Conservation (phyloP, 2,113 vertebrate species). For the Elanoides forficatus region DNA sequence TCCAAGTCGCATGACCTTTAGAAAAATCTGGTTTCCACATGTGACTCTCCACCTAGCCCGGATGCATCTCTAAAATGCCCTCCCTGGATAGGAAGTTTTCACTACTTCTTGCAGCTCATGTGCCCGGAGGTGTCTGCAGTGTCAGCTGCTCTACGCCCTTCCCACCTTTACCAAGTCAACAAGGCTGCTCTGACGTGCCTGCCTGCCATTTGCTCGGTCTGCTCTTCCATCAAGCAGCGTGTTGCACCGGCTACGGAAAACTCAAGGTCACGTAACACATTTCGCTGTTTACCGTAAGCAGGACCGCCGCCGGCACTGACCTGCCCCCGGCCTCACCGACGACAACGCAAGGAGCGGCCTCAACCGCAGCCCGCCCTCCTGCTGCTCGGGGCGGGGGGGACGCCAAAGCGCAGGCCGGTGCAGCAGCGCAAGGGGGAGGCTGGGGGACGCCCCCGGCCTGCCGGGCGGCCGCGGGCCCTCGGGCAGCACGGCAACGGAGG, state of each 20-base stretch:
- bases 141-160: fast-evolving
- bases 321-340: fast-evolving
- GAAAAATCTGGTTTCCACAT: background rate
- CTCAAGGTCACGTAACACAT: background rate
- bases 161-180: fast-evolving
- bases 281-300: fast-evolving
- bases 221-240: fast-evolving
- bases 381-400: too few relatives aligned
- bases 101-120: fast-evolving
- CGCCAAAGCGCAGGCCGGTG: fast-evolving
- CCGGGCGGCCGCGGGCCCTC: background rate
- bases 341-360: background rate
- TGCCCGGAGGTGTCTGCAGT: fast-evolving
- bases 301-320: background rate
- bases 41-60: background rate
- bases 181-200: too few relatives aligned
- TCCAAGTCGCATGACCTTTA: background rate
- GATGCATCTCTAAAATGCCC: background rate
- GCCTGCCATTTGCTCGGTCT: too few relatives aligned
- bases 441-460: background rate
- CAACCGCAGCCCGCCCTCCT: too few relatives aligned
- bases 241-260: fast-evolving
- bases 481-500: background rate
- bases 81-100: too few relatives aligned
- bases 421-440: fast-evolving